Conservation (phyloP, 1,140 invertebrate species). For the Drosophila varians region DNA sequence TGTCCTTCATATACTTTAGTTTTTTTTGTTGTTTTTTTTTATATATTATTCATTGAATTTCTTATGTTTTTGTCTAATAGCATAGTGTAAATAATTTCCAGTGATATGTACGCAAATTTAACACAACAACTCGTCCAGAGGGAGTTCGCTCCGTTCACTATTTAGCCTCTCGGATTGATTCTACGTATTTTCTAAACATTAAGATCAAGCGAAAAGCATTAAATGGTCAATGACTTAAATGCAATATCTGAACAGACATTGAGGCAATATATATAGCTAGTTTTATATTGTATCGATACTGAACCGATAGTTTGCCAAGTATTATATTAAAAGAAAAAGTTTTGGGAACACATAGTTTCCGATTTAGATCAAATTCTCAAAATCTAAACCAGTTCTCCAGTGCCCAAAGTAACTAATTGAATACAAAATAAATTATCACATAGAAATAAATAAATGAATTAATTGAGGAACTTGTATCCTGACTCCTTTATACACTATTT, state of each 20-base stretch:
- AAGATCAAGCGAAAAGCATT: constrained; percentile 40
- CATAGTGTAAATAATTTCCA: constrained; percentile 71
- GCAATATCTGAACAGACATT: constrained; percentile 34
- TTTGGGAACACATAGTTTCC: neutral
- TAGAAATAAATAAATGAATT: constrained; percentile 34
- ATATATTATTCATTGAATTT: neutral
- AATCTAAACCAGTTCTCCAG: too few relatives aligned
- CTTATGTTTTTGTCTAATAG: constrained; percentile 17
- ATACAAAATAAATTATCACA: constrained; percentile 9
- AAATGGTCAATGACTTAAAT: constrained; percentile 42
- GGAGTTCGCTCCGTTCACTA: too few relatives aligned
- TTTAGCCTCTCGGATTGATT: constrained; percentile 28
- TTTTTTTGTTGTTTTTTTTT: constrained; percentile 1
- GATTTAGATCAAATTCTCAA: neutral
- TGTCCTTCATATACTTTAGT: neutral
- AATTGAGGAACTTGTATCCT: constrained; percentile 55
- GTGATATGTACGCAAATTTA: constrained; percentile 76
- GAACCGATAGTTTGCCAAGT: neutral
- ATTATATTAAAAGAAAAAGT: neutral
- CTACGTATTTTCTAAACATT: constrained; percentile 11
- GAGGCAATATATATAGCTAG: constrained; percentile 14
- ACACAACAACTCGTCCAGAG: constrained; percentile 62
- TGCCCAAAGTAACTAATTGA: too few relatives aligned
- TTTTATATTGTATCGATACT: neutral
- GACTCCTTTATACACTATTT: neutral